A percentile compares a stretch with the other conserved stretches of the same genome.
These are phyloP conservation scores for Strigamia transsilvanica DNA, from an alignment of 2,888 invertebrate species.

Conservation along the genomic window DNA sequence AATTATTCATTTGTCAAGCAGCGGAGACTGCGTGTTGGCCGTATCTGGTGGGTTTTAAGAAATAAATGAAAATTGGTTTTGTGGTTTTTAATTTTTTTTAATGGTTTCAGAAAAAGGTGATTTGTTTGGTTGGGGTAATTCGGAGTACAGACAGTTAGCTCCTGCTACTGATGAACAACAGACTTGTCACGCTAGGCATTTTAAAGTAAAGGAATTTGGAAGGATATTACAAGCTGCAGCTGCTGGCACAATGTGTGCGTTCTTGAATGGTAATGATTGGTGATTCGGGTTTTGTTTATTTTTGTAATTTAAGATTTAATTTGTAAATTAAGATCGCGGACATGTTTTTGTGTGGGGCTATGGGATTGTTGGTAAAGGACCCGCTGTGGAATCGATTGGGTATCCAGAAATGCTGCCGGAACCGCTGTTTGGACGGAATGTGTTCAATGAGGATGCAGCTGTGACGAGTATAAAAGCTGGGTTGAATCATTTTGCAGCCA, in stretches of 20 bases:
- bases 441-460: slow-evolving; percentile 75
- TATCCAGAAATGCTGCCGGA: slow-evolving; percentile 79
- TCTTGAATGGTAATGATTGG: slow-evolving; percentile 74
- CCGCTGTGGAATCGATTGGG: slow-evolving; percentile 73
- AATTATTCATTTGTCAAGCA: slow-evolving; percentile 80
- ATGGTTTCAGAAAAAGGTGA: slow-evolving; percentile 78
- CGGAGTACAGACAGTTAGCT: slow-evolving; percentile 87
- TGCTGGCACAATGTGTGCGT: slow-evolving; percentile 86
- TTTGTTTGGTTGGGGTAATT: slow-evolving; percentile 96
- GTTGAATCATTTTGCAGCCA: slow-evolving; percentile 79
- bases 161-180: slow-evolving; percentile 67
- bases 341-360: slow-evolving; percentile 93
- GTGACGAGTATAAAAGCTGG: slow-evolving; percentile 75
- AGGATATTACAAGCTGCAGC: slow-evolving; percentile 81
- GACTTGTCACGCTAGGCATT: slow-evolving; percentile 65
- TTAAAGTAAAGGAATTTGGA: slow-evolving; percentile 71
- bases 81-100: neutral
- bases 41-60: slow-evolving; percentile 72
- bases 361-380: slow-evolving; percentile 90
- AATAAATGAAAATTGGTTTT: neutral
- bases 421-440: slow-evolving; percentile 84
- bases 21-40: slow-evolving; percentile 88
- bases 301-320: neutral
- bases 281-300: slow-evolving; percentile 42
- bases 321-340: slow-evolving; percentile 73